phyloP scores from a whole-genome alignment of 2,797 vertebrate species.

The Neostethus bicornis region DNA sequence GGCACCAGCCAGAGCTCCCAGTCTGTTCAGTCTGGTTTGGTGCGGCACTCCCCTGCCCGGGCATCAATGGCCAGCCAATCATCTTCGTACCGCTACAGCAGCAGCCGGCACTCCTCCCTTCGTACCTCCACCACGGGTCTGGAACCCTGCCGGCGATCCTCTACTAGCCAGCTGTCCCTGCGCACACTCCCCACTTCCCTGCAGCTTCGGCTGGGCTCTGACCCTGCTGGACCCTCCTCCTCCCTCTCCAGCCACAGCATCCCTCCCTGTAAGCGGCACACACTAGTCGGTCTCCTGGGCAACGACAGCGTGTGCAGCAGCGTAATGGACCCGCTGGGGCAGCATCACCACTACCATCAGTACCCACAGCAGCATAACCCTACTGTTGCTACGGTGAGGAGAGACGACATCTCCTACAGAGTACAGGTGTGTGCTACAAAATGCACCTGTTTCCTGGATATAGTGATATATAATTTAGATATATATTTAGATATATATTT shows the following conservation, averaged over 20 bases:
- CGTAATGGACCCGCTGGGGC: conserved; percentile 66
- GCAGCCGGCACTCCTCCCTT: conserved; percentile 94
- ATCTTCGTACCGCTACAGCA: conserved; percentile 93
- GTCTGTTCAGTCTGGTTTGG: conserved; percentile 91
- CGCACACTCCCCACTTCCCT: conserved; percentile 93
- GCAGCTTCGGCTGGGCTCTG: conserved; percentile 89
- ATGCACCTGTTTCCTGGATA: no score
- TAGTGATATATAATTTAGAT: no score
- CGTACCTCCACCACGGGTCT: conserved; percentile 92
- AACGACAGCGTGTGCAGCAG: conserved; percentile 80
- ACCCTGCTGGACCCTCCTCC: conserved; percentile 86
- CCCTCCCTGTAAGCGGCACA: conserved; percentile 93
- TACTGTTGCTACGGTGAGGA: conserved; percentile 75
- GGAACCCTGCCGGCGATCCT: conserved; percentile 94
- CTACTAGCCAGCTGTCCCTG: conserved; percentile 96
- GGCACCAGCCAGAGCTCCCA: conserved; percentile 96
- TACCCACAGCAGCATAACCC: conserved; percentile 85
- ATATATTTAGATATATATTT: no score
- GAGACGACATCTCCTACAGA: conserved; percentile 96
- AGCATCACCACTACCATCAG: conserved; percentile 77
- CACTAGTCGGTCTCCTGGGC: conserved; percentile 91
- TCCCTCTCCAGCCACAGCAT: conserved; percentile 97
- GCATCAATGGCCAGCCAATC: conserved; percentile 95
- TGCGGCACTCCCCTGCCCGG: conserved; percentile 93
- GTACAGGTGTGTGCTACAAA: conserved; percentile 92